Base-by-base conservation (phyloP, 2,888 invertebrate genomes). In the Lycophotia porphyrea region DNA sequence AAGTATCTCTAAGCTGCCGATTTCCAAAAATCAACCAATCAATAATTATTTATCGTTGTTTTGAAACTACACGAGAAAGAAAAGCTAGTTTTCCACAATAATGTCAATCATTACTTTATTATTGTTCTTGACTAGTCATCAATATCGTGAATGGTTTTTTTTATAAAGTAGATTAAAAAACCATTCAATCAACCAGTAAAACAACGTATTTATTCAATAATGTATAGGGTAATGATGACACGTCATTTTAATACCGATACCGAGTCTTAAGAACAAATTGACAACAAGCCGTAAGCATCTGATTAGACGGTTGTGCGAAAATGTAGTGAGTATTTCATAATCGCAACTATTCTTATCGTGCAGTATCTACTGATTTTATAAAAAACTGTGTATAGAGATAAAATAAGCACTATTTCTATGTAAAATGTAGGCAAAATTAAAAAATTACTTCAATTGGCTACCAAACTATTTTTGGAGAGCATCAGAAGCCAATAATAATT, bases 241-340 rank as follows among this genome's bases (percentile, higher is more conserved):
- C 4, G 34, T 24, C 13, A 60, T 34, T 36, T 47, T 78, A 78
- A 78, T 83, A 67, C 55, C 34, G 13, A 60, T 27, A 27, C 42
- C 42, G 24, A 80, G 61, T 61, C 42, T 52, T 55, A 36, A 39
- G 39, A 71, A 64, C 58, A 61, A 72, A 64, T 47, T 55, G 55
- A 73, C 64, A 58, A 63, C 34, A 49, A 44, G 18, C 13, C 55
- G 31, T 84, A n/a, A n/a, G n/a, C n/a, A 80, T 69, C 76, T 61
- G 76, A 85, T 85, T 84, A 84, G 68, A 74, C 18, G 31, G 58
- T 42, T 72, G 42, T 71, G 64, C 58, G 34, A 77, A 74, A 78
- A 61, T 52, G 69, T 55, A 64, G 24, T 24, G 3, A 9, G 49
- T 68, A 63, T 61, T 58, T 71, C 64, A 70, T 74, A n/a, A 79